Evolutionary conservation across 2,113 vertebrate genomes (phyloP).

Genomic region (Tapirus terrestris): DNA sequence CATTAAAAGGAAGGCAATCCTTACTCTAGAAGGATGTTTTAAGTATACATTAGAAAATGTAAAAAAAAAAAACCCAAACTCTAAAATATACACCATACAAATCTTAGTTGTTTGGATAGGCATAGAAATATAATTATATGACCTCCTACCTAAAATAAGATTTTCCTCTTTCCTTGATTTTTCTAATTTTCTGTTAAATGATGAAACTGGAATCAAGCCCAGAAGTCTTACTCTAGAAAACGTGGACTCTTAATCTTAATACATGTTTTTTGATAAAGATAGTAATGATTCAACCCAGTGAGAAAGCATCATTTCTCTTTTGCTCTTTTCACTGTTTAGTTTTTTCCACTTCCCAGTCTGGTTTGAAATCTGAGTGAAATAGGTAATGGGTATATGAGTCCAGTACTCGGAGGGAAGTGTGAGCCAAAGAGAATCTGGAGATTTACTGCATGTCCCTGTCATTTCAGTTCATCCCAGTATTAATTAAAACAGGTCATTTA

Average conservation of each 20-base stretch:
- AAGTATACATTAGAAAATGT: neutral
- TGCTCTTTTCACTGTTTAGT: constrained; percentile 5
- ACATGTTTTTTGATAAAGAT: neutral
- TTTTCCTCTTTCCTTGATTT: neutral
- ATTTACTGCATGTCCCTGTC: neutral
- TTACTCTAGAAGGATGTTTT: neutral
- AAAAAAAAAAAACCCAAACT: neutral
- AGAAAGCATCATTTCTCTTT: neutral
- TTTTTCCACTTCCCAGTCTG: constrained; percentile 6
- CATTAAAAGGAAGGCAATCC: neutral
- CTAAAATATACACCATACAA: neutral
- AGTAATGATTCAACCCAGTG: neutral
- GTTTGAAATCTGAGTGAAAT: constrained; percentile 27
- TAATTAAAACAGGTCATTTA: neutral
- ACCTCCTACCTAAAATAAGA: neutral
- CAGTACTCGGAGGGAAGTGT: neutral
- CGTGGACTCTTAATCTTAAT: neutral
- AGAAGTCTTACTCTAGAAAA: constrained; percentile 23
- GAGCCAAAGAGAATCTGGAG: neutral
- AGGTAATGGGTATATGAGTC: neutral
- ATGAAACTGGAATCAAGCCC: neutral
- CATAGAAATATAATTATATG: neutral
- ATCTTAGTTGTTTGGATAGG: neutral
- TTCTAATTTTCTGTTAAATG: neutral
- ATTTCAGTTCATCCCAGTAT: neutral